Percentiles rank a stretch among this genome's conserved stretches.
Evolutionary conservation across 1,140 invertebrate species (phyloP).

Genomic region (Sipha flava): DNA sequence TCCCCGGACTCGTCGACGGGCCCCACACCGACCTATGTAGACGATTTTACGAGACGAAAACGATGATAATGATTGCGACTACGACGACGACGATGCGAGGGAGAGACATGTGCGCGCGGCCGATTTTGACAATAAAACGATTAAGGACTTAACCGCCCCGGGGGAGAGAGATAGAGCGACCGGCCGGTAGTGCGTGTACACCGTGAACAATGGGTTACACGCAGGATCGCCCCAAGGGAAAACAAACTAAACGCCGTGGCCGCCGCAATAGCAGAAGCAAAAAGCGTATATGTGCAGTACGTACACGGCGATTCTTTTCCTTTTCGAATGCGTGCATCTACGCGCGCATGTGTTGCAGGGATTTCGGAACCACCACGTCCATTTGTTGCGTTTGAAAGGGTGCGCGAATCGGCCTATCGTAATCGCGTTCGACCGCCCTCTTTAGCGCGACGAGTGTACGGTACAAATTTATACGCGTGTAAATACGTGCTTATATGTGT

Average conservation of each 20-base stretch:
- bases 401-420: neutral
- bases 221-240: neutral
- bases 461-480: too few relatives aligned
- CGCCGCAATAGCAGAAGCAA: too few relatives aligned
- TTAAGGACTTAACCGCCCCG: neutral
- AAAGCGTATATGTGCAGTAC: too few relatives aligned
- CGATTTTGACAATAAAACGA: neutral
- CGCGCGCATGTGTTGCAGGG: too few relatives aligned
- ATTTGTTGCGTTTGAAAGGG: neutral
- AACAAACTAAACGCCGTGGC: slow-evolving; percentile 8
- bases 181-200: neutral
- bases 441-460: too few relatives aligned
- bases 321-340: too few relatives aligned
- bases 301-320: too few relatives aligned
- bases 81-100: neutral
- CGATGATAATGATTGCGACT: neutral
- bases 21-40: too few relatives aligned
- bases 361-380: too few relatives aligned
- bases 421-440: neutral
- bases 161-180: neutral
- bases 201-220: neutral
- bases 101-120: neutral
- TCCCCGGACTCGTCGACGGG: too few relatives aligned
- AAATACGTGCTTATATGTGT: too few relatives aligned
- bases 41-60: too few relatives aligned